Percentiles rank a stretch among this genome's conserved stretches.
phyloP scores from a whole-genome alignment of 2,888 invertebrate species.

The Drosophila neutralis region DNA sequence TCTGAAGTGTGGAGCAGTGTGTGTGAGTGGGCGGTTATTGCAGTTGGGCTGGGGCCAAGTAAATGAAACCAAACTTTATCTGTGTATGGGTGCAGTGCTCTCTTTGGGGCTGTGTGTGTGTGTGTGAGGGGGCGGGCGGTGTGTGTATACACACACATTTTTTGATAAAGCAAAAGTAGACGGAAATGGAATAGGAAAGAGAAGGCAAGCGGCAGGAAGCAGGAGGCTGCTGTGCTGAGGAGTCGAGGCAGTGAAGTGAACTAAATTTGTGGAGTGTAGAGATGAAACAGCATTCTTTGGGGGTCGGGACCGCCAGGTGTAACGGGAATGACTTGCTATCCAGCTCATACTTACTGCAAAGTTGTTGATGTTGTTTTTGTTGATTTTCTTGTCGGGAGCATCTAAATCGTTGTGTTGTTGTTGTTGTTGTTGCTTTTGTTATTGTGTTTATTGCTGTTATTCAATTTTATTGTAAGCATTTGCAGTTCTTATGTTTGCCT shows the following conservation, averaged over 20 bases:
- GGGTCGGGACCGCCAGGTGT: conserved; percentile 51
- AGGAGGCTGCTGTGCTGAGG: conserved; percentile 58
- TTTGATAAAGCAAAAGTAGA: conserved; percentile 74
- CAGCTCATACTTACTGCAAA: conserved; percentile 77
- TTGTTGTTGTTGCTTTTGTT: conserved; percentile 25
- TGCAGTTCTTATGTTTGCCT: conserved; percentile 29
- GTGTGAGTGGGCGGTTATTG: conserved; percentile 44
- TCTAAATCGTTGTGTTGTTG: conserved; percentile 39
- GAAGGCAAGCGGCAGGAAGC: conserved; percentile 15
- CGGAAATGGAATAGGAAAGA: conserved; percentile 73
- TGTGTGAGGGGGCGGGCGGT: conserved; percentile 1
- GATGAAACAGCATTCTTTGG: conserved; percentile 46
- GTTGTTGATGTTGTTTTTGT: conserved; percentile 36
- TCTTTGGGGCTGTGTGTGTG: conserved; percentile 23
- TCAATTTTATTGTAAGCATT: conserved; percentile 50
- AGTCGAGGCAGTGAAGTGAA: conserved; percentile 69
- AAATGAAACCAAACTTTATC: conserved; percentile 72
- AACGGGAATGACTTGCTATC: conserved; percentile 41
- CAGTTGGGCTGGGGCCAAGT: conserved; percentile 63
- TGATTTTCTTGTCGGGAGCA: conserved; percentile 36
- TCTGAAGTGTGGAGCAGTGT: conserved; percentile 25
- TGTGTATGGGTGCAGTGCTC: conserved; percentile 59
- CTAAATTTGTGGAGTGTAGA: conserved; percentile 61
- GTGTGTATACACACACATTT: conserved; percentile 48
- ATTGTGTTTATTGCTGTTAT: conserved; percentile 42